These are phyloP conservation scores for Myanophis thanlyinensis DNA, from an alignment of 2,113 vertebrate species.

Conservation along the genomic window DNA sequence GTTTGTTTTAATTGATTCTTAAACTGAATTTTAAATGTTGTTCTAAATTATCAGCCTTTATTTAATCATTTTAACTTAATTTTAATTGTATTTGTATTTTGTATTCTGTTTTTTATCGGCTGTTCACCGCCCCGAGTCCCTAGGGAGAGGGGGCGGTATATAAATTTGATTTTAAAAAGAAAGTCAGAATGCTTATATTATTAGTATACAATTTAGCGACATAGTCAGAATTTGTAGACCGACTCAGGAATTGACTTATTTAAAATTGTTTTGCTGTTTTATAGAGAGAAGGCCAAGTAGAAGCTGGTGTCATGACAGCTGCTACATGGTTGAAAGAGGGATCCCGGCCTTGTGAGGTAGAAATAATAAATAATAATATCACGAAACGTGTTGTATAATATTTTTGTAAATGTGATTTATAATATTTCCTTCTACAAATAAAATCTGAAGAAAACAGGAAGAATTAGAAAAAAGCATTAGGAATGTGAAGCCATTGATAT, in stretches of 20 bases:
- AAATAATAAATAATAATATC: slow-evolving; percentile 71
- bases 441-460: not conserved
- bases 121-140: too few relatives aligned
- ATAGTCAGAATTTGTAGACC: not conserved
- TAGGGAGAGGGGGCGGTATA: too few relatives aligned
- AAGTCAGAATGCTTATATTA: not conserved
- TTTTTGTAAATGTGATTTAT: not conserved
- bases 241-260: not conserved
- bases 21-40: too few relatives aligned
- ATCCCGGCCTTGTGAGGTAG: slow-evolving; percentile 22
- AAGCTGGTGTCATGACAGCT: slow-evolving; percentile 85
- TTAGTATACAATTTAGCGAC: not conserved
- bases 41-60: too few relatives aligned
- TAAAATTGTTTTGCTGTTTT: slow-evolving; percentile 14
- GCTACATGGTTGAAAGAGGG: slow-evolving; percentile 74
- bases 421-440: not conserved
- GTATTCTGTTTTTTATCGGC: too few relatives aligned
- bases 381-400: not conserved
- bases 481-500: not conserved
- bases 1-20: too few relatives aligned
- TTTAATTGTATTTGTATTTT: too few relatives aligned
- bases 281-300: slow-evolving; percentile 89
- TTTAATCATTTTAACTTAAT: too few relatives aligned
- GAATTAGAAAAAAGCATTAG: not conserved
- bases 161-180: too few relatives aligned